Base-by-base conservation (phyloP, 1,140 invertebrate species). In the Zeugodacus cucurbitae region DNA sequence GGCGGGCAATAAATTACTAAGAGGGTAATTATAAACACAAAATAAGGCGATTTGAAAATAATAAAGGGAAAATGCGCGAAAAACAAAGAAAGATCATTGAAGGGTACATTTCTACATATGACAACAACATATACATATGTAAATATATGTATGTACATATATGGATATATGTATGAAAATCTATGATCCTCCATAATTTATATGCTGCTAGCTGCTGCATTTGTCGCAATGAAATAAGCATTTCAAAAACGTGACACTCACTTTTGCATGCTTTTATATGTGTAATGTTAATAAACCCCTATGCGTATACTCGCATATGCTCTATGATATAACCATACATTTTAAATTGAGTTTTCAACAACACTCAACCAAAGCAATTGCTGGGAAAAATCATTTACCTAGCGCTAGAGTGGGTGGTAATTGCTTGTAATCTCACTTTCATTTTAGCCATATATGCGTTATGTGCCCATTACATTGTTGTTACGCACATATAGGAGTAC, bases 351-450 rank as follows among this genome's bases (percentile, higher is more conserved):
- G 29, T 67, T 67, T 29, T 67, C 11, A 10, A 10, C 62, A 67
- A 10, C 62, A 67, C 62, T 32, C 29, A 67, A 17, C 62, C 7
- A 67, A 26, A 67, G 10, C 29, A 26, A 14, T 67, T 26, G 62
- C n/a, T n/a, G 11, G 29, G 26, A 67, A 11, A 17, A 67, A 20
- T 32, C 26, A 67, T 57, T 37, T 37, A 14, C 82, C 17, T 14
- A 41, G 22, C 70, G 34, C 70, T 44, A n/a, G 37, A 74, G 70
- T 44, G 70, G 37, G 70, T 41, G 70, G 70, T 44, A 74, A 74
- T 74, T 74, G 70, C 70, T 74, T 41, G 34, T 41, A 74, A 74
- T 41, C 70, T 67, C 62, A 67, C 62, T 67, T 67, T 67, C 62
- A 74, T 74, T 74, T 37, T 20, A 74, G 20, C 37, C 37, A 74